Evolutionary conservation across 2,113 vertebrate species (phyloP), one percentile per base, ranked within the genome.

Genomic region (Syngnathus scovelli): DNA sequence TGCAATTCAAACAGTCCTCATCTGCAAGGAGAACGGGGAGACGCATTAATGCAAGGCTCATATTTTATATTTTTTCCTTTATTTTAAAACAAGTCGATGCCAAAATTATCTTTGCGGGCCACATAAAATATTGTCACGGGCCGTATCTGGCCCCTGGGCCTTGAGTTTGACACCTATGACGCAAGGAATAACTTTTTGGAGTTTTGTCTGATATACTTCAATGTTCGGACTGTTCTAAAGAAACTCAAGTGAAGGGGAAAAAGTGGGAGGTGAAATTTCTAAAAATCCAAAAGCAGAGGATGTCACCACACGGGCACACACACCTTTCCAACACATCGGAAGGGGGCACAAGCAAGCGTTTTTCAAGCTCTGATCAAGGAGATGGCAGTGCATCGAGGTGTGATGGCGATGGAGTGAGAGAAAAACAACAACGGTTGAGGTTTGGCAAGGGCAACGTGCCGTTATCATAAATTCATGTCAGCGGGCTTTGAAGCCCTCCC

Each of bases 1-100:
- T 99, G 86, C 96, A 99, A 84, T 99, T 99, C 90, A 98, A 90
- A 79, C 97, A 98, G 90, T 99, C 96, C 90, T 99, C 96, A 86
- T 96, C 97, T 98, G 93, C 21, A 90, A 90, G 90, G 84, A 92
- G 46, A 80, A 70, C 69, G 11, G 69, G 68, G 70, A 74, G 48
- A 86, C 62, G 65, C 43, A 69, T 61, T 72, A 36, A 19, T 59
- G 27, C 27, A 33, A 33, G 27, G 27, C 27, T 33, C 27, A 33
- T 3, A 33, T 33, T 33, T 33, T 0, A 33, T 3, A 33, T 33
- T 33, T 33, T 0, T 33, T 33, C 3, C 27, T 33, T 33, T 33
- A 33, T 33, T 23, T 23, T 23, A 23, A 23, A 23, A 23, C 23
- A 23, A 23, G 23, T 23, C 23, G 23, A 23, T 23, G 23, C 23